These are phyloP conservation scores for Galbula dea DNA, from an alignment of 2,113 vertebrate genomes.

Conservation along the genomic window DNA sequence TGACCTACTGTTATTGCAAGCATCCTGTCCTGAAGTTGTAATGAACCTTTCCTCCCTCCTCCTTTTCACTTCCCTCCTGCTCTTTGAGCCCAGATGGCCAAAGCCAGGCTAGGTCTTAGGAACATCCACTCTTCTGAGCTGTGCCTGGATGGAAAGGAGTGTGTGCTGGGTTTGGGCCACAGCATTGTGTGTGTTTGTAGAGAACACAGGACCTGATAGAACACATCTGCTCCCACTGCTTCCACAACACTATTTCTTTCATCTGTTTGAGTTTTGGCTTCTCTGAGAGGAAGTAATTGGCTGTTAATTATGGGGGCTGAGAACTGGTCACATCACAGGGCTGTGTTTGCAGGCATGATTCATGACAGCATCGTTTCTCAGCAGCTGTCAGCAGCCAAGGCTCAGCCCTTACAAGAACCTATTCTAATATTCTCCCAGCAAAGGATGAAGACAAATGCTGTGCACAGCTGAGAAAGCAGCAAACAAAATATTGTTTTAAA, in stretches of 20 bases:
- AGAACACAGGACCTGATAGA: constrained; percentile 40
- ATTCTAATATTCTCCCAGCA: constrained; percentile 53
- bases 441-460: constrained; percentile 54
- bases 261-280: constrained; percentile 56
- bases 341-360: constrained; percentile 64
- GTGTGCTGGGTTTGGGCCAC: background rate
- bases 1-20: background rate
- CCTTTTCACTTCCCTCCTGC: background rate
- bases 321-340: constrained; percentile 58
- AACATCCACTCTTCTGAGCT: background rate
- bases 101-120: background rate
- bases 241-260: constrained; percentile 57
- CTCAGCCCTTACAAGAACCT: constrained; percentile 60
- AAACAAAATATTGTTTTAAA: constrained; percentile 66
- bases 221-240: constrained; percentile 54
- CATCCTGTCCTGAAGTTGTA: background rate
- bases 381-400: constrained; percentile 59
- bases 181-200: background rate
- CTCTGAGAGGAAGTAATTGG: constrained; percentile 61
- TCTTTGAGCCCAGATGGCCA: background rate
- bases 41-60: background rate
- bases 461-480: constrained; percentile 64
- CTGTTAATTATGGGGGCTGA: constrained; percentile 66
- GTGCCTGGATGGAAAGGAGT: background rate
- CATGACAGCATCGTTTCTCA: constrained; percentile 67